A percentile compares a stretch with the other conserved stretches of the same genome.
Conservation (phyloP, 2,113 vertebrate genomes). For the Hippocampus zosterae region DNA sequence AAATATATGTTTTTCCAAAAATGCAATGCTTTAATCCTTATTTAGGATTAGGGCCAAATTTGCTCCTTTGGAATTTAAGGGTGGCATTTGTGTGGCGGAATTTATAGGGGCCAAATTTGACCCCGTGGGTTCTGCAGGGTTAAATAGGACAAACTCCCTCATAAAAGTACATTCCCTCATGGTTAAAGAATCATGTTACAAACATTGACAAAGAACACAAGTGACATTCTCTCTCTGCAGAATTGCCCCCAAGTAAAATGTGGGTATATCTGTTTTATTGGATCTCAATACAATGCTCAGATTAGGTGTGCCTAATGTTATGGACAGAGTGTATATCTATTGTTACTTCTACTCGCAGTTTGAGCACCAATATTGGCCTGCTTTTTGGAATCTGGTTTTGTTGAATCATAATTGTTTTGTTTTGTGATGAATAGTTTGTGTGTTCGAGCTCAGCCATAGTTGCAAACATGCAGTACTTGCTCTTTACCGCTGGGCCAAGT, state of each 20-base stretch:
- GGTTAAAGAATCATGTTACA: neutral
- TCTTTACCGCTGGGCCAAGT: neutral
- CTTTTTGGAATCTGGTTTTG: neutral
- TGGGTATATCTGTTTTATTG: neutral
- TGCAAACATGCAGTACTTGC: neutral
- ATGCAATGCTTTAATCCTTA: too few relatives aligned
- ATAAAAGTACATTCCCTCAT: neutral
- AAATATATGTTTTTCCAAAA: too few relatives aligned
- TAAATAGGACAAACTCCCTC: neutral
- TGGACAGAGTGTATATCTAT: neutral
- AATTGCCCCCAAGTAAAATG: neutral
- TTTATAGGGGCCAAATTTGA: too few relatives aligned
- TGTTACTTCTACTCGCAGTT: neutral
- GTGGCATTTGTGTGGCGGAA: too few relatives aligned
- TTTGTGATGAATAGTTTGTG: neutral
- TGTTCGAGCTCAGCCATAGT: neutral
- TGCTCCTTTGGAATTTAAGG: too few relatives aligned
- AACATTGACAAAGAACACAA: neutral
- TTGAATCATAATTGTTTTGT: neutral
- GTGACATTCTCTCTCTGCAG: neutral
- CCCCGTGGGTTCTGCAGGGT: too few relatives aligned
- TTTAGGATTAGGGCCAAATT: too few relatives aligned
- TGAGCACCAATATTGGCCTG: too few relatives aligned
- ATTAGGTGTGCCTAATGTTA: neutral
- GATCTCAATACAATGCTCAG: neutral